These are phyloP conservation scores for Camponotus pennsylvanicus DNA, from an alignment of 1,140 invertebrate genomes.

Conservation along the genomic window DNA sequence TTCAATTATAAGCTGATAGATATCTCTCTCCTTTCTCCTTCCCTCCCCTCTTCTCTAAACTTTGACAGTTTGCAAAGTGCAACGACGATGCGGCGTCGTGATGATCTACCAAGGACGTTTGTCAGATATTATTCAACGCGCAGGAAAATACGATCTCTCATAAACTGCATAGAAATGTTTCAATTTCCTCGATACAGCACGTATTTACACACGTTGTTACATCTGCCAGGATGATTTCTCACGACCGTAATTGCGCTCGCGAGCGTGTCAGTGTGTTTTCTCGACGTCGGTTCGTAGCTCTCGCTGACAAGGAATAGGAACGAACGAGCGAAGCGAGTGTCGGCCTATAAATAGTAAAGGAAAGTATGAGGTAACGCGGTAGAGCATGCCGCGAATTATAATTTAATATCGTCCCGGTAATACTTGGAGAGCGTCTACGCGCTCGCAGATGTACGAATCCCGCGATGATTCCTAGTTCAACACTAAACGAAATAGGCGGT, in stretches of 20 bases:
- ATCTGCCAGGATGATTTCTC: constrained; percentile 51
- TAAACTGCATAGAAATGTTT: constrained; percentile 61
- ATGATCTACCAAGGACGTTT: constrained; percentile 14
- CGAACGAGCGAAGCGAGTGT: constrained; percentile 58
- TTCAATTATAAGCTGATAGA: neutral
- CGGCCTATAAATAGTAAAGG: constrained; percentile 79
- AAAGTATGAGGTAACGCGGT: constrained; percentile 78
- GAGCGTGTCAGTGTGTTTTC: constrained; percentile 35
- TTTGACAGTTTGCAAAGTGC: neutral
- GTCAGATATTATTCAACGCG: constrained; percentile 47
- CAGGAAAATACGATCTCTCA: neutral
- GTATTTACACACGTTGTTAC: constrained; percentile 34
- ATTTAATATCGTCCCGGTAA: constrained; percentile 70
- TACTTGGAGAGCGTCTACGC: constrained; percentile 12
- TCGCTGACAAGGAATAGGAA: constrained; percentile 65
- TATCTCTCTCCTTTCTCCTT: neutral
- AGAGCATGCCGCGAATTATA: constrained; percentile 78
- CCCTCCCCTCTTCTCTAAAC: too few relatives aligned
- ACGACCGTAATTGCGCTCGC: constrained; percentile 48
- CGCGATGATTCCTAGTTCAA: constrained; percentile 8
- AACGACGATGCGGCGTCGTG: neutral
- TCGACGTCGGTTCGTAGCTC: constrained; percentile 71
- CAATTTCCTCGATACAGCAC: constrained; percentile 48
- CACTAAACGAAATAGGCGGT: neutral
- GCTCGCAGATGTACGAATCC: constrained; percentile 9